Conservation (phyloP, 23 tunicate species). For the Trididemnum miniatum region DNA sequence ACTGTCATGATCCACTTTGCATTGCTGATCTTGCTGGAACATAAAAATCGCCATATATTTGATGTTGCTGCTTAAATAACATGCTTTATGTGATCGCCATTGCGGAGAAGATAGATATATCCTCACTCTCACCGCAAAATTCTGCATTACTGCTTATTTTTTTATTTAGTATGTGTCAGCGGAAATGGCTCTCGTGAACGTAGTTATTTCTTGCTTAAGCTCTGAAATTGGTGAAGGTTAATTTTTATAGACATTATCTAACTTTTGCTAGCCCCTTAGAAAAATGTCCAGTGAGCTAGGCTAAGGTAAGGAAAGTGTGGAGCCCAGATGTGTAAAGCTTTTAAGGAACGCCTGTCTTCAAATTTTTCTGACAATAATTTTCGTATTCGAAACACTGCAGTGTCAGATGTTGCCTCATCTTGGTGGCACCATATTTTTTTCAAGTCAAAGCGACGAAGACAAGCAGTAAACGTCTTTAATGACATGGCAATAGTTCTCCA, state of each 20-base stretch:
- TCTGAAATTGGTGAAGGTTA: neutral
- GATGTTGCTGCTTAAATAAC: neutral
- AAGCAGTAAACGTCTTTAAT: neutral
- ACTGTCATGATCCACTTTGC: neutral
- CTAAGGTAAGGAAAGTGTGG: neutral
- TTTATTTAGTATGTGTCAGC: neutral
- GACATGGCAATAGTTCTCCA: neutral
- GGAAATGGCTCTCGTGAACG: neutral
- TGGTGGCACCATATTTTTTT: neutral
- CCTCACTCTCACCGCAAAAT: neutral
- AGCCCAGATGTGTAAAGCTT: neutral
- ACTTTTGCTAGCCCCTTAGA: neutral
- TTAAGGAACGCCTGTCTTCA: neutral
- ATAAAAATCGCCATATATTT: neutral
- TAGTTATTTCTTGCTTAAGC: neutral
- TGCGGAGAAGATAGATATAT: neutral
- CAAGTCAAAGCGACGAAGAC: conserved; percentile 1
- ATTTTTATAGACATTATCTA: neutral
- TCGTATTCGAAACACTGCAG: neutral
- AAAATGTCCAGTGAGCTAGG: neutral
- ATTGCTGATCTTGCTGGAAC: neutral
- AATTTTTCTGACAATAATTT: neutral
- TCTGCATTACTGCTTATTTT: neutral
- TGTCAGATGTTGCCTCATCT: neutral
- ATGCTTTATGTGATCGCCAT: neutral